Percentiles rank a stretch among this genome's conserved stretches.
These are phyloP conservation scores for Iselma pallidipennis DNA, from an alignment of 2,888 invertebrate genomes.

Conservation along the genomic window DNA sequence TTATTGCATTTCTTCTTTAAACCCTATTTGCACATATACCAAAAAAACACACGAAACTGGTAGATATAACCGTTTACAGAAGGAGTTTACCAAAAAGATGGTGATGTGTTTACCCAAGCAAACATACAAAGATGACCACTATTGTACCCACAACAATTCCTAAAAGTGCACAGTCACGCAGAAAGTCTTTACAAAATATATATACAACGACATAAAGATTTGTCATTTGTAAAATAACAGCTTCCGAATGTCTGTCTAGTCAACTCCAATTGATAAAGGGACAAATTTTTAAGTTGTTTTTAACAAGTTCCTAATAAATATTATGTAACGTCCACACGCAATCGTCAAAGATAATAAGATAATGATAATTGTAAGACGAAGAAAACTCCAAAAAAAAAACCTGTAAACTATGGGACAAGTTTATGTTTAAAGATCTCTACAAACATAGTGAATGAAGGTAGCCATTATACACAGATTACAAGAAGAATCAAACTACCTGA, in stretches of 20 bases:
- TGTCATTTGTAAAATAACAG: conserved; percentile 9
- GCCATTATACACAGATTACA: conserved; percentile 38
- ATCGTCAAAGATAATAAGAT: conserved; percentile 2
- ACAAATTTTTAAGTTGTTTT: not conserved
- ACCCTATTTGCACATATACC: conserved; percentile 16
- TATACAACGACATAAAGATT: not conserved
- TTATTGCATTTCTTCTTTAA: conserved; percentile 17
- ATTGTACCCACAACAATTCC: conserved; percentile 23
- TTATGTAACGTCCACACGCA: not conserved
- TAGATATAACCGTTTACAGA: conserved; percentile 24
- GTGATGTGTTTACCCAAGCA: conserved; percentile 29
- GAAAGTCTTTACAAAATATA: not conserved
- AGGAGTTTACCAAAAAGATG: conserved; percentile 20
- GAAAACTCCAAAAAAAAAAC: not conserved
- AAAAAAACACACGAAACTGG: conserved; percentile 18
- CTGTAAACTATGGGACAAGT: not conserved
- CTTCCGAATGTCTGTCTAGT: not conserved
- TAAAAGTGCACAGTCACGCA: conserved; percentile 25
- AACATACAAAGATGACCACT: conserved; percentile 26
- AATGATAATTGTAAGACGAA: conserved; percentile 1
- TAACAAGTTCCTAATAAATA: not conserved
- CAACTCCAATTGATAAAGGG: too few relatives aligned
- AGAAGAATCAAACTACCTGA: conserved; percentile 35
- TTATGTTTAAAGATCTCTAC: conserved; percentile 17
- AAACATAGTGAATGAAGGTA: conserved; percentile 16